Base-by-base conservation (phyloP, 2,797 vertebrate genomes). In the Malacoraja senta region DNA sequence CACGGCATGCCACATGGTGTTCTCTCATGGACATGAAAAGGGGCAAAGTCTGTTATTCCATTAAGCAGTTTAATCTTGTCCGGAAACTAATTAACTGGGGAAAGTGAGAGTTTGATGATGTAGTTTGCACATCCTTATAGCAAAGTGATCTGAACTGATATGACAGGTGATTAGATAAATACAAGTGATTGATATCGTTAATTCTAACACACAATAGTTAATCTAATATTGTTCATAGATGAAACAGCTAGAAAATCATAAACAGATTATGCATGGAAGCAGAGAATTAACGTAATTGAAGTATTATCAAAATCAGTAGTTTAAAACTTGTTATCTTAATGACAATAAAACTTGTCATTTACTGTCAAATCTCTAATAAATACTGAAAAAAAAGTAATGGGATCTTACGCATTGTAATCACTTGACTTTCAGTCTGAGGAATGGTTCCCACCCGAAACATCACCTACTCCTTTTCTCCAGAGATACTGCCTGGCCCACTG, bases 71-170 rank as follows among this genome's bases (percentile, higher is more conserved):
- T 19, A 68, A 68, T 24, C 32, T n/a, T 71, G 32, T 71, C 35
- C 24, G 10, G 63, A 90, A 68, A 90, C 86, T 90, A 90, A 90
- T 24, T 68, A 71, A 61, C 58, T 84, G 10, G 81, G 44, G 81
- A 58, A 79, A 12, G 24, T 53, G 26, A 26, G 53, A 84, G 26
- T 61, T 78, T 84, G 81, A 84, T 84, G 53, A 84, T 84, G 53
- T 13, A 13, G 24, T n/a, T 8, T 29, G 24, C 9, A 58, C 24
- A 83, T 58, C 53, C 44, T 83, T 26, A 83, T 1, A 9, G 44
- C 81, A 84, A 61, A 29, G 24, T 58, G n/a, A 61, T 29, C 53
- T 84, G 53, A 61, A 84, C 10, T 84, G 53, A 84, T 58, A 58
- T 53, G 71, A 74, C 19, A 74, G 71, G 71, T 74, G 44, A 84